These are phyloP conservation scores for Branchinecta sandiegonensis DNA, from an alignment of 2,888 invertebrate genomes.

Conservation along the genomic window DNA sequence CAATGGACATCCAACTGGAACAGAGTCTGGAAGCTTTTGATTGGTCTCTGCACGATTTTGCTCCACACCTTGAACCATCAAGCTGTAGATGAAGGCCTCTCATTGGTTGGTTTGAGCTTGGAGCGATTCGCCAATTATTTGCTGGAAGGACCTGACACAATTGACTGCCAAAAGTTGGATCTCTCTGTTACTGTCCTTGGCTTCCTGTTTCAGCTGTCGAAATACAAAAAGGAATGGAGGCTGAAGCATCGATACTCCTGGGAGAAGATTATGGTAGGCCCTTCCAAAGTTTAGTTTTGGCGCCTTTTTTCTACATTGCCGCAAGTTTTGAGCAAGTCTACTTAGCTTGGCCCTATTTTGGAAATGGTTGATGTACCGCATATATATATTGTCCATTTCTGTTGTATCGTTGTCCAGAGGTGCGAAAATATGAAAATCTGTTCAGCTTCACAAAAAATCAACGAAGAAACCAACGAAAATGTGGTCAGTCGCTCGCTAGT, in stretches of 20 bases:
- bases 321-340: no score
- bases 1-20: constrained; percentile 12
- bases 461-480: no score
- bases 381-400: no score
- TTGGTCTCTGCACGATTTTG: not conserved
- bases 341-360: no score
- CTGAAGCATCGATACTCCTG: not conserved
- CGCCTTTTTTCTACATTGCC: no score
- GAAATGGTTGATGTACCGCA: no score
- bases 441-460: no score
- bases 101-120: not conserved
- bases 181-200: constrained; percentile 1
- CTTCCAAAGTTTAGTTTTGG: not conserved
- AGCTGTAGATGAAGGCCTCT: constrained; percentile 7
- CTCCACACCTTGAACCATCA: not conserved
- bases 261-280: constrained; percentile 1
- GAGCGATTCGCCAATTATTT: not conserved
- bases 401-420: no score
- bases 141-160: not conserved
- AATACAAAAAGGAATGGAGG: constrained; percentile 11
- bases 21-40: not conserved
- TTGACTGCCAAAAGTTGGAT: not conserved
- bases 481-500: no score
- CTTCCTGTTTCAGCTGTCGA: not conserved
- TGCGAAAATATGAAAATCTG: no score